Conservation (phyloP, 2,113 vertebrate genomes). For the Prinia subflava region DNA sequence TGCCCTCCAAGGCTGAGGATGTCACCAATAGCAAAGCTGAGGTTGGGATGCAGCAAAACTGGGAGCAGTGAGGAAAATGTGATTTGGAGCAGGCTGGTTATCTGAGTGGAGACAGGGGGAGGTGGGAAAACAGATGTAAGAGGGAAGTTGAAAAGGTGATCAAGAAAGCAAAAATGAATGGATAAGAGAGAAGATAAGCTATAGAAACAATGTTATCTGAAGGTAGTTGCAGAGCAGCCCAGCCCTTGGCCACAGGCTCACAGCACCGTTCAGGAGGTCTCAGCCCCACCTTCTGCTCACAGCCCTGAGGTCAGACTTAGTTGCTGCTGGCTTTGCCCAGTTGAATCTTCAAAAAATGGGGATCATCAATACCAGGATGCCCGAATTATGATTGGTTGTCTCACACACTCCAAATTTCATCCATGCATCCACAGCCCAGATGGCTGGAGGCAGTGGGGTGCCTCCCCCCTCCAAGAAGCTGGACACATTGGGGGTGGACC, state of each 20-base stretch:
- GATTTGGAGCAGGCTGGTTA: neutral
- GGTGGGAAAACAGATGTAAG: neutral
- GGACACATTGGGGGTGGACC: too few relatives aligned
- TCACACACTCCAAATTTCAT: neutral
- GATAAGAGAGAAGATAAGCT: neutral
- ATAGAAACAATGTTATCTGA: fast-evolving
- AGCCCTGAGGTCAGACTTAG: neutral
- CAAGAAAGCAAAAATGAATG: neutral
- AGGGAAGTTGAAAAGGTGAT: neutral
- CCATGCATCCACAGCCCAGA: fast-evolving
- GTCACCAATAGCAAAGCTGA: neutral
- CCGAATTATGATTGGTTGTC: neutral
- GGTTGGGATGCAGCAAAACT: neutral
- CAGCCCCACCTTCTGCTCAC: neutral
- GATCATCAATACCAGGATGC: neutral
- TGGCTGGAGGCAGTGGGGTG: neutral
- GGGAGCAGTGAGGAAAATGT: neutral
- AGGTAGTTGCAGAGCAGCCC: neutral
- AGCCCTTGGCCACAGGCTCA: fast-evolving
- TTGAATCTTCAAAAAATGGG: neutral
- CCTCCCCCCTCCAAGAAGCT: fast-evolving
- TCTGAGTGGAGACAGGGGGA: neutral
- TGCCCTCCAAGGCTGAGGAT: neutral
- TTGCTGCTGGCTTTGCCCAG: neutral
- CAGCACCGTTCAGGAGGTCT: neutral